Conservation (phyloP, 2,888 invertebrate species). For the Nomada fabriciana region DNA sequence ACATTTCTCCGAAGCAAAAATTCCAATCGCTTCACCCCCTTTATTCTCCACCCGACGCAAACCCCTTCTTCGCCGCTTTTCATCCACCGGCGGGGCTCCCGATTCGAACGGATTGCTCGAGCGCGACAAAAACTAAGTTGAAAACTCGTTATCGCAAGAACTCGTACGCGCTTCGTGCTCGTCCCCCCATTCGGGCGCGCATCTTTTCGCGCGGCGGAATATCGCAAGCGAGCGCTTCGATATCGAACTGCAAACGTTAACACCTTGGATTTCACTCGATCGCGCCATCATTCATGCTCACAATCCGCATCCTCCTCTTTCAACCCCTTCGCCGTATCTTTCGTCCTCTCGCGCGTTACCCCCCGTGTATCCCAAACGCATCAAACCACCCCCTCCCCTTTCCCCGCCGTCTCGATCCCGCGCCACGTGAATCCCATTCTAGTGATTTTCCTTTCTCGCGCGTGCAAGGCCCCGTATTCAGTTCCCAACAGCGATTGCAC, state of each 20-base stretch:
- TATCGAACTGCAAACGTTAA: slow-evolving; percentile 52
- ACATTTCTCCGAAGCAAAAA: neutral
- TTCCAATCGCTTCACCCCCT: neutral
- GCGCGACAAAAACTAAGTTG: slow-evolving; percentile 18
- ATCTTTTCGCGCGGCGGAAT: slow-evolving; percentile 35
- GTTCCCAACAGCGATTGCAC: slow-evolving; percentile 37
- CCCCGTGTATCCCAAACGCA: neutral
- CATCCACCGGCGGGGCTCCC: neutral
- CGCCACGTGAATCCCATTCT: slow-evolving; percentile 54
- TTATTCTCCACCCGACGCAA: neutral
- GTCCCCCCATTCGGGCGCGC: neutral
- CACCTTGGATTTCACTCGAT: slow-evolving; percentile 53
- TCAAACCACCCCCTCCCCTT: neutral
- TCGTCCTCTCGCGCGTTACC: slow-evolving; percentile 7
- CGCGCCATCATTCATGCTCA: slow-evolving; percentile 47
- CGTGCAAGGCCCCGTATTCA: slow-evolving; percentile 39
- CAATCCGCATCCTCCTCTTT: neutral
- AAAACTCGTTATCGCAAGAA: slow-evolving; percentile 45
- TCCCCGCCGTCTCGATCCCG: too few relatives aligned
- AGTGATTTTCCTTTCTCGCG: slow-evolving; percentile 66
- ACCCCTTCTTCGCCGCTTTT: neutral
- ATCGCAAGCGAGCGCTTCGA: slow-evolving; percentile 30
- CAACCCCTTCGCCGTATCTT: slow-evolving; percentile 12
- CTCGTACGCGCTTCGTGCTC: slow-evolving; percentile 3
- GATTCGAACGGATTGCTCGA: neutral